Evolutionary conservation across 2,797 vertebrate species (phyloP).

Genomic region (Rhinogobio ventralis): DNA sequence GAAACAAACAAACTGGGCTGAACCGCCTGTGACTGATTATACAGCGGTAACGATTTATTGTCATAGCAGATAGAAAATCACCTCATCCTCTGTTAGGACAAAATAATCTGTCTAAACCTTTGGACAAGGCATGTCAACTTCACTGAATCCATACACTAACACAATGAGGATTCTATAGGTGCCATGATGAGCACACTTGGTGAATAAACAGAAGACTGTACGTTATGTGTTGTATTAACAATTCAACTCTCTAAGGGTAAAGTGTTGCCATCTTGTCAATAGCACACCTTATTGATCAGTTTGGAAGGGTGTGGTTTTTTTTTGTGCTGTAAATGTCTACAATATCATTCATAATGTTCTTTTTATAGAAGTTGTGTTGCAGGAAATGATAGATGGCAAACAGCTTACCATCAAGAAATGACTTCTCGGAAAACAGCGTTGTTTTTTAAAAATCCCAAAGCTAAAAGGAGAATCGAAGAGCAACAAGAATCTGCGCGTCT

Average conservation of each 20-base stretch:
- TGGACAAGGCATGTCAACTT: not conserved
- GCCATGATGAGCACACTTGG: not conserved
- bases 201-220: not conserved
- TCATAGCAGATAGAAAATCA: slow-evolving; percentile 7
- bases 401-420: slow-evolving; percentile 4
- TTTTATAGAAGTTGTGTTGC: not conserved
- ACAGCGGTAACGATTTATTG: not conserved
- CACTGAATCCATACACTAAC: not conserved
- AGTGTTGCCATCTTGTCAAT: not conserved
- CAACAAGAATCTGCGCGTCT: slow-evolving; percentile 23
- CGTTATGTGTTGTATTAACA: not conserved
- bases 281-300: not conserved
- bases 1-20: slow-evolving; percentile 2
- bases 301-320: not conserved
- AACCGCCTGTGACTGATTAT: not conserved
- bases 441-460: slow-evolving; percentile 28
- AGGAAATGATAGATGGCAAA: slow-evolving; percentile 15
- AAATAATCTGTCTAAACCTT: slow-evolving; percentile 1
- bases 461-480: slow-evolving; percentile 39
- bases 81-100: slow-evolving; percentile 1
- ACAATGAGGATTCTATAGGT: not conserved
- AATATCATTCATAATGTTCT: slow-evolving; percentile 22
- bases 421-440: slow-evolving; percentile 34
- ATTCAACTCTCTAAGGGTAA: not conserved
- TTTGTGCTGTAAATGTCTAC: not conserved